phyloP scores from a whole-genome alignment of 1,140 invertebrate genomes.

The Sminthurides bifidus region DNA sequence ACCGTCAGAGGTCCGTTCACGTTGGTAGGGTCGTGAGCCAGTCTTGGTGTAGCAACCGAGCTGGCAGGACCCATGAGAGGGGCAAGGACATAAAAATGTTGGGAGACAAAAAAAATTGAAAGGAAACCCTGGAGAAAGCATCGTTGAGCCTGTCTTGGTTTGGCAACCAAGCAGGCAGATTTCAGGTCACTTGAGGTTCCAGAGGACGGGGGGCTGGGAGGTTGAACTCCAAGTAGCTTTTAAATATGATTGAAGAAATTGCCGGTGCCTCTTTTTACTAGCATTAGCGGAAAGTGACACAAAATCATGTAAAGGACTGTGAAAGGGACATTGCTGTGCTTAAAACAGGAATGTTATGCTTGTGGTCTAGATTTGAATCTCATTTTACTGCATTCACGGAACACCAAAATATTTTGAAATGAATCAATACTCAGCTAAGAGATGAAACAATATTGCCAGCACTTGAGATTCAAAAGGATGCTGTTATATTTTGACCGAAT shows the following conservation, averaged over 20 bases:
- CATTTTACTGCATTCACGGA: not conserved
- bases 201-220: constrained; percentile 97
- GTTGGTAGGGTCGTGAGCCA: too few relatives aligned
- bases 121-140: too few relatives aligned
- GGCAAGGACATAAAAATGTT: too few relatives aligned
- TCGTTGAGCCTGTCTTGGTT: too few relatives aligned
- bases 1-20: too few relatives aligned
- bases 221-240: constrained; percentile 96
- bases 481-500: not conserved
- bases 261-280: constrained; percentile 96
- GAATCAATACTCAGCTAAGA: not conserved
- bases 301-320: not conserved
- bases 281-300: constrained; percentile 47
- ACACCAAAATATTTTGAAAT: not conserved
- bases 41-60: too few relatives aligned
- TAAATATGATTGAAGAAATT: constrained; percentile 98
- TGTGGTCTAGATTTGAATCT: not conserved
- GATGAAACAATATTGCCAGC: not conserved
- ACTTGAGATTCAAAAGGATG: not conserved
- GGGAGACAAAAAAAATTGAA: too few relatives aligned
- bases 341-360: not conserved
- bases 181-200: too few relatives aligned
- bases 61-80: too few relatives aligned
- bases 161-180: too few relatives aligned
- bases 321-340: not conserved